These are phyloP conservation scores for Esperia sulphurella DNA, from an alignment of 2,888 invertebrate genomes.

Conservation along the genomic window DNA sequence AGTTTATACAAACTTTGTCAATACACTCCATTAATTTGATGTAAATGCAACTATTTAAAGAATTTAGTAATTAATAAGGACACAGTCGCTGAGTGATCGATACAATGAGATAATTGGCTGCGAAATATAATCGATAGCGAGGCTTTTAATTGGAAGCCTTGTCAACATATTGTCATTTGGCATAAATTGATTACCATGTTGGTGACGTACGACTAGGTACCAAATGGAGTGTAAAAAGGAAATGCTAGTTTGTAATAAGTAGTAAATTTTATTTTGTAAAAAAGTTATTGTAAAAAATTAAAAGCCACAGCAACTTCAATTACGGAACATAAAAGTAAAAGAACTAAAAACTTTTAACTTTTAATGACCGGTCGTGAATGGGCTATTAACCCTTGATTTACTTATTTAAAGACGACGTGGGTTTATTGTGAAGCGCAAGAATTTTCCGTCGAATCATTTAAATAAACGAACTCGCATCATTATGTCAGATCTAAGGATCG, in stretches of 20 bases:
- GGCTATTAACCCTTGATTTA: slow-evolving; percentile 48
- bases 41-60: slow-evolving; percentile 24
- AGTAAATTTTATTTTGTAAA: too few species aligned
- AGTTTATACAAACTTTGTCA: not conserved
- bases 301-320: slow-evolving; percentile 16
- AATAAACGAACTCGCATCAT: slow-evolving; percentile 78
- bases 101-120: slow-evolving; percentile 19
- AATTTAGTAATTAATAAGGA: slow-evolving; percentile 19
- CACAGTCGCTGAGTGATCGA: slow-evolving; percentile 14
- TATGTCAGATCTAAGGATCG: slow-evolving; percentile 77
- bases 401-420: slow-evolving; percentile 37
- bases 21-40: slow-evolving; percentile 12
- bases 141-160: slow-evolving; percentile 20
- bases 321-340: slow-evolving; percentile 23
- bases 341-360: slow-evolving; percentile 31
- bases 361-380: slow-evolving; percentile 32
- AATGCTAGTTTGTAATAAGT: too few species aligned
- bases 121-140: slow-evolving; percentile 17
- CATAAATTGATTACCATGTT: slow-evolving; percentile 15
- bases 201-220: not conserved
- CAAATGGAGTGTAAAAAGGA: too few species aligned
- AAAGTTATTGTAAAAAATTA: not conserved
- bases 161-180: slow-evolving; percentile 9
- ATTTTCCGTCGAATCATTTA: slow-evolving; percentile 76
- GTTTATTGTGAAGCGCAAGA: slow-evolving; percentile 47